Conservation (phyloP, 2,113 vertebrate genomes). For the Hyla sarda region DNA sequence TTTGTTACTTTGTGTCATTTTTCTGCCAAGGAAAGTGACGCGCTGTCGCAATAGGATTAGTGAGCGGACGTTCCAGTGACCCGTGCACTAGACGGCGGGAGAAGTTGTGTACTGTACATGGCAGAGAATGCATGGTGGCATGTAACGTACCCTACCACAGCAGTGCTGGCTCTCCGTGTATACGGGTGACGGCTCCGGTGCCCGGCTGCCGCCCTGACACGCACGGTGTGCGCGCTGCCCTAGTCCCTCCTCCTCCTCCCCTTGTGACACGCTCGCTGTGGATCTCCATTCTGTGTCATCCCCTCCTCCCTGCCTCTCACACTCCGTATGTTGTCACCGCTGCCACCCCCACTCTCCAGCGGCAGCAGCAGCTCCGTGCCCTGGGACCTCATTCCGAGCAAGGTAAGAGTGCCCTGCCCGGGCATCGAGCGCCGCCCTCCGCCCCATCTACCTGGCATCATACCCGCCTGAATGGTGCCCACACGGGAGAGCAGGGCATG, state of each 20-base stretch:
- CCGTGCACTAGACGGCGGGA: no score
- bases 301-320: constrained; percentile 45
- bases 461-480: neutral
- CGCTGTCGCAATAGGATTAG: no score
- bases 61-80: no score
- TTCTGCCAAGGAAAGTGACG: no score
- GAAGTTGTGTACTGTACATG: no score
- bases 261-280: constrained; percentile 35
- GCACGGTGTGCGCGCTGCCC: neutral
- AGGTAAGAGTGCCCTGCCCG: constrained; percentile 7
- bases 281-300: no score
- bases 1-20: no score
- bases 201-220: no score
- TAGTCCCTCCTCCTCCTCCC: constrained; percentile 43
- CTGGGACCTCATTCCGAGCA: constrained; percentile 10
- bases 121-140: no score
- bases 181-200: no score
- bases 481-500: constrained; percentile 24
- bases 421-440: neutral
- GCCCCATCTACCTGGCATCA: neutral
- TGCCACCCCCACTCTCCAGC: constrained; percentile 43
- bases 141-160: no score
- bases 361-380: constrained; percentile 10
- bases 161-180: no score
- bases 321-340: constrained; percentile 53